These are phyloP conservation scores for Channa striata DNA, from an alignment of 2,797 vertebrate genomes.

Conservation along the genomic window DNA sequence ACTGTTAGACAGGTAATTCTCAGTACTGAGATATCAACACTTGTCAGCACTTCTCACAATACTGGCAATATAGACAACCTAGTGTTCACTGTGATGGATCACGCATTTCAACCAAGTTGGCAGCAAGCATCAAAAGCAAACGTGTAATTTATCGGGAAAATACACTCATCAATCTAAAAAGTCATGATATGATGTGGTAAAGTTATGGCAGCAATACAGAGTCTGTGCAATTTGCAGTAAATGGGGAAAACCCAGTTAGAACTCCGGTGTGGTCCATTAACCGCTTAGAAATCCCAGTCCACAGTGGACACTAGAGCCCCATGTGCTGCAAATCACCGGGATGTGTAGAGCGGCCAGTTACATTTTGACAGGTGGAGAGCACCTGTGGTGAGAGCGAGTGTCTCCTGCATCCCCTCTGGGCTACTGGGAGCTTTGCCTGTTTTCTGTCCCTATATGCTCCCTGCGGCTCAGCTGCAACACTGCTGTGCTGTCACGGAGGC, in stretches of 20 bases:
- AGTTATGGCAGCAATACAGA: neutral
- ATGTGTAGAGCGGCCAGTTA: slow-evolving; percentile 43
- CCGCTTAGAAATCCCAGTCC: neutral
- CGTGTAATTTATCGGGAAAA: neutral
- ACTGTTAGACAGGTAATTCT: slow-evolving; percentile 12
- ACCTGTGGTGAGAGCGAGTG: slow-evolving; percentile 61
- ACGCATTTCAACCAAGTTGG: slow-evolving; percentile 5
- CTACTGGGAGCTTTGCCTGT: slow-evolving; percentile 40
- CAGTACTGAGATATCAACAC: slow-evolving; percentile 1
- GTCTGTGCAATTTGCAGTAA: slow-evolving; percentile 2
- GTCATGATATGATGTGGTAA: neutral
- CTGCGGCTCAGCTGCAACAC: slow-evolving; percentile 71
- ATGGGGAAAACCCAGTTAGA: neutral
- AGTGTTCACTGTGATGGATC: slow-evolving; percentile 22
- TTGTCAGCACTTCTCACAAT: neutral
- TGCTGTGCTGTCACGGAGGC: slow-evolving; percentile 65
- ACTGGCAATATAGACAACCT: slow-evolving; percentile 4
- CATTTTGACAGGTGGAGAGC: slow-evolving; percentile 59
- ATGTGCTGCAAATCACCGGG: slow-evolving; percentile 43
- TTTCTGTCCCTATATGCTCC: slow-evolving; percentile 62
- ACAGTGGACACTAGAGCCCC: slow-evolving; percentile 17
- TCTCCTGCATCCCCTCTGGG: slow-evolving; percentile 60
- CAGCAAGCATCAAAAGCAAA: slow-evolving; percentile 9
- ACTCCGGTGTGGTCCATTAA: slow-evolving; percentile 8
- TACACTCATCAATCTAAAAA: neutral